Evolutionary conservation across 2,888 invertebrate species (phyloP), one percentile per base, ranked within the genome.

Genomic region (Apodemia mormo): DNA sequence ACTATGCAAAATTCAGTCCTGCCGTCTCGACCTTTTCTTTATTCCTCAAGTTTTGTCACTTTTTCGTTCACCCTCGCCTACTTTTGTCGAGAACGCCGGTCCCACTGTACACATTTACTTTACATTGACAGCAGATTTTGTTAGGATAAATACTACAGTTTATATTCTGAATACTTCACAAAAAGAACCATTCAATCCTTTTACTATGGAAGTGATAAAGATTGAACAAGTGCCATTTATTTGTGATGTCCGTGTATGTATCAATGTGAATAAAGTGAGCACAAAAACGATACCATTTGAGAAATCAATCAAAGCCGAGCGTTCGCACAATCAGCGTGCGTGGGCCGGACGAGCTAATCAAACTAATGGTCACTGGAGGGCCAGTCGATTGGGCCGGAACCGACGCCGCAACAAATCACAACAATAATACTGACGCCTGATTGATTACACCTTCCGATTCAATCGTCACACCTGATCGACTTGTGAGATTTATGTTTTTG

Each of bases 271-370:
- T 79, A 81, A 82, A 82, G 78, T 77, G 77, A 80, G 78, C 80
- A 78, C 77, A 75, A 76, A 80, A 81, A 83, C 81, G 80, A 80
- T 83, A 81, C 84, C 84, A 84, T 87, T 88, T 86, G 84, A 87
- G 85, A 83, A 87, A 92, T 92, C 89, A 90, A 92, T 92, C 91
- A 89, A 86, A 88, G 87, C 82, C 82, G 81, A 86, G 78, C 82
- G 85, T 83, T 87, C 84, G 83, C 85, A 87, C 89, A 89, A 89
- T 89, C 88, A 72, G 73, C 74, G 74, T 76, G 77, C 77, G 91
- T 92, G 91, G 89, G 87, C 86, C 87, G 90, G 89, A 90, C 91
- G 90, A 90, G 89, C 90, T 89, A 86, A 87, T 86, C 85, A 77
- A 76, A 77, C 76, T 79, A 79, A 79, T 78, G 76, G 76, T 67